These are phyloP conservation scores for Idaea dimidiata DNA, from an alignment of 2,888 invertebrate species.

Conservation along the genomic window DNA sequence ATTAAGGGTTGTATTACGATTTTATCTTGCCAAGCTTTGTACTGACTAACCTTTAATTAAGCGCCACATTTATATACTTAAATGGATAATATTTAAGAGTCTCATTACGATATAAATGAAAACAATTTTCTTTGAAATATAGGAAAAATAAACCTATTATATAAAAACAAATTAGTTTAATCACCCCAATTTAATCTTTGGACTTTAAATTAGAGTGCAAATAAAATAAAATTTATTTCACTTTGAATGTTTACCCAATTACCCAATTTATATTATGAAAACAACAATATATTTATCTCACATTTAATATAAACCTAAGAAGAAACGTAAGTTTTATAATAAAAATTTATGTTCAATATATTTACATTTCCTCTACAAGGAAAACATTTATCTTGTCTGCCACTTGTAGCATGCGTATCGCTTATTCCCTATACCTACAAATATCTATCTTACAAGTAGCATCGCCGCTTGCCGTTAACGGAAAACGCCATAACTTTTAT, in stretches of 20 bases:
- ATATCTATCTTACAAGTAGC: background rate
- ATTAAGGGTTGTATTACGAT: conserved; percentile 25
- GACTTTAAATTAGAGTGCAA: no score
- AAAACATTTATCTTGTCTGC: conserved; percentile 5
- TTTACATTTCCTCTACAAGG: background rate
- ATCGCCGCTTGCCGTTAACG: background rate
- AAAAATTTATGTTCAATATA: background rate
- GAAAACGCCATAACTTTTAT: background rate
- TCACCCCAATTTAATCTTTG: no score
- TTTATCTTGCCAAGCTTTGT: conserved; percentile 22
- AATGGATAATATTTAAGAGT: background rate
- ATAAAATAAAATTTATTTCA: no score
- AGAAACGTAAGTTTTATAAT: background rate
- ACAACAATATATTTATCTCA: no score
- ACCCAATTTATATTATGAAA: no score
- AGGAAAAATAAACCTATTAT: no score
- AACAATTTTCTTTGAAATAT: no score
- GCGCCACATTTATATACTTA: background rate
- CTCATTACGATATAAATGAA: no score
- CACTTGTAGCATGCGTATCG: conserved; percentile 5
- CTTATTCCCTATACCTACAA: conserved; percentile 3
- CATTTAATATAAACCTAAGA: no score
- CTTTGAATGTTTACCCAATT: no score
- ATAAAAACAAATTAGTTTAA: no score
- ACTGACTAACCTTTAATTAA: background rate